Percentiles rank a stretch among this genome's conserved stretches.
Conservation (phyloP, 2,888 invertebrate species). For the Phragmatobia fuliginosa region DNA sequence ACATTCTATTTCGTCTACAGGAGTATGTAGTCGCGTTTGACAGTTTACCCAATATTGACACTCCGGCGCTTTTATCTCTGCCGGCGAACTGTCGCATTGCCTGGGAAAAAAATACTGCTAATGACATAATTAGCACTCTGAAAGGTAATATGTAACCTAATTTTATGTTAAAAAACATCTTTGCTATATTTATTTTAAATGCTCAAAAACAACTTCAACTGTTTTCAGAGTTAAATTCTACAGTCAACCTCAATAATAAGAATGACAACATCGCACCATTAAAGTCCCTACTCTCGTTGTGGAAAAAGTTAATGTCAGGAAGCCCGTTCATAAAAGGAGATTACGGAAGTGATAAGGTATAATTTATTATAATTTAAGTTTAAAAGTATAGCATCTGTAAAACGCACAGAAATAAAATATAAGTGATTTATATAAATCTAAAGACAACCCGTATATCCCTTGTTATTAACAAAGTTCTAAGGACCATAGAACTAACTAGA, state of each 20-base stretch:
- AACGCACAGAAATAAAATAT: background rate
- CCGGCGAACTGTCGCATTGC: slow-evolving; percentile 95
- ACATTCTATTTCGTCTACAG: slow-evolving; percentile 64
- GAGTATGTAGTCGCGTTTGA: slow-evolving; percentile 89
- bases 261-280: slow-evolving; percentile 84
- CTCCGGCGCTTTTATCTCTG: slow-evolving; percentile 92
- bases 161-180: no score
- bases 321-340: slow-evolving; percentile 74
- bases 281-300: slow-evolving; percentile 90
- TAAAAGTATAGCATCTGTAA: background rate
- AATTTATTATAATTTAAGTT: background rate
- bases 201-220: background rate
- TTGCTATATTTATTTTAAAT: background rate
- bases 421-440: no score
- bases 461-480: no score
- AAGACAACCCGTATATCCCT: background rate
- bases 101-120: slow-evolving; percentile 91
- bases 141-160: slow-evolving; percentile 54
- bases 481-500: no score
- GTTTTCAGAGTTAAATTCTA: slow-evolving; percentile 69
- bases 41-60: slow-evolving; percentile 90
- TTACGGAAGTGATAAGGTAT: slow-evolving; percentile 61
- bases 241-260: slow-evolving; percentile 77
- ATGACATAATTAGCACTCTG: slow-evolving; percentile 83
- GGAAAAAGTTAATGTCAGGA: slow-evolving; percentile 93